phyloP scores from a whole-genome alignment of 2,797 vertebrate genomes.

The Danio aesculapii region DNA sequence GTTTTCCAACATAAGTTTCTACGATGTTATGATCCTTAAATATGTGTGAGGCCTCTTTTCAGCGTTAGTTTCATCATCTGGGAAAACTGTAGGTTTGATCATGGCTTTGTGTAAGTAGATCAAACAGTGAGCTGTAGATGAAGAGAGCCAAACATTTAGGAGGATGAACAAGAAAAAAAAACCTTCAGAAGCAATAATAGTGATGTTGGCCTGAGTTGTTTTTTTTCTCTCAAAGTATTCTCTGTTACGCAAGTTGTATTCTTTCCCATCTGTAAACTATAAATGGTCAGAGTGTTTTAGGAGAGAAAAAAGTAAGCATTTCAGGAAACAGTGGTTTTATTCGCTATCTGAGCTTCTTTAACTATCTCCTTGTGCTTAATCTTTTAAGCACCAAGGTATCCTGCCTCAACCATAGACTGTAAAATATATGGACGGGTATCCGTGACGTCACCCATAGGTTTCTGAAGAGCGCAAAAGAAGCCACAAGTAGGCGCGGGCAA shows the following conservation, averaged over 20 bases:
- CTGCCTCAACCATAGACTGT: too few relatives aligned
- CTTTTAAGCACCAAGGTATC: constrained; percentile 64
- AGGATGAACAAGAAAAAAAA: background rate
- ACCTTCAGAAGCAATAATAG: background rate
- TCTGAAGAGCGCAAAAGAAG: too few relatives aligned
- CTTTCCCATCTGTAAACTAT: constrained; percentile 31
- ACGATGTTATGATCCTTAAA: too few relatives aligned
- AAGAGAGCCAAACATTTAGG: background rate
- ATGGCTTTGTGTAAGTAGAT: background rate
- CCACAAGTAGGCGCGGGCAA: too few relatives aligned
- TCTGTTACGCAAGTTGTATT: background rate
- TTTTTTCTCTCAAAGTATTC: background rate
- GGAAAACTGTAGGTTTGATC: background rate
- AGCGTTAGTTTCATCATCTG: background rate
- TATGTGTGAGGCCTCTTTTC: too few relatives aligned
- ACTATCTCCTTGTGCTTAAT: constrained; percentile 57
- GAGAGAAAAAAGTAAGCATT: too few relatives aligned
- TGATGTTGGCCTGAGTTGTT: background rate
- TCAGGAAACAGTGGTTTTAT: too few relatives aligned
- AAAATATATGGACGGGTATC: too few relatives aligned
- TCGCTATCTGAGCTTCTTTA: background rate
- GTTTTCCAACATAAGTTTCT: too few relatives aligned
- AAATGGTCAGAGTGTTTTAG: constrained; percentile 1
- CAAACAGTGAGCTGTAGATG: background rate
- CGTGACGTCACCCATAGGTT: too few relatives aligned